These are phyloP conservation scores for Typhlomys cinereus DNA, from an alignment of 2,113 vertebrate genomes.

Conservation along the genomic window DNA sequence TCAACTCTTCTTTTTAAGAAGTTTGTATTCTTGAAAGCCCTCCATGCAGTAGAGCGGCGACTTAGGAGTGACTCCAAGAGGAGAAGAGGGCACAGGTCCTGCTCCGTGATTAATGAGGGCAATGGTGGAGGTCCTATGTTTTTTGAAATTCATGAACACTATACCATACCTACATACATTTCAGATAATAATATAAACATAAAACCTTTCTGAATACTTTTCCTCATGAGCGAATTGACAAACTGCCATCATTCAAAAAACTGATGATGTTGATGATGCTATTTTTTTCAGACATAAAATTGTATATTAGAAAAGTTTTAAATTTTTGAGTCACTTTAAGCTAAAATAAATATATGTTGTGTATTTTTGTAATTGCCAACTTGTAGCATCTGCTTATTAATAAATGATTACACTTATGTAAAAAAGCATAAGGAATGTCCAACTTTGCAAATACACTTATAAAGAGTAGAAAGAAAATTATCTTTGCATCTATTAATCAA, in stretches of 20 bases:
- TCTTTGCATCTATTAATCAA: neutral
- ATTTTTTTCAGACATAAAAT: conserved; percentile 41
- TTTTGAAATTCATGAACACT: conserved; percentile 53
- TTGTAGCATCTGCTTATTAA: neutral
- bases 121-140: conserved; percentile 17
- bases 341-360: neutral
- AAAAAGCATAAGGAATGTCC: conserved; percentile 3
- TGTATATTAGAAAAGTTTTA: neutral
- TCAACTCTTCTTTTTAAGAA: neutral
- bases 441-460: neutral
- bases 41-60: neutral
- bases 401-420: neutral
- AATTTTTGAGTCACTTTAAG: neutral
- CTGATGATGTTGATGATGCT: conserved; percentile 36
- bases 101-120: neutral
- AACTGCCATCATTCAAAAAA: conserved; percentile 53
- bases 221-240: conserved; percentile 42
- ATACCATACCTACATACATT: neutral
- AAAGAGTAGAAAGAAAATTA: conserved; percentile 9
- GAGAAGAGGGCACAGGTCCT: neutral
- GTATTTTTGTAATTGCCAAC: neutral
- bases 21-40: conserved; percentile 28
- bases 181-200: conserved; percentile 54
- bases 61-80: neutral
- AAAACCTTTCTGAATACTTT: conserved; percentile 54